These are phyloP conservation scores for Scaptomyza pallida DNA, from an alignment of 1,140 invertebrate genomes.

Conservation along the genomic window DNA sequence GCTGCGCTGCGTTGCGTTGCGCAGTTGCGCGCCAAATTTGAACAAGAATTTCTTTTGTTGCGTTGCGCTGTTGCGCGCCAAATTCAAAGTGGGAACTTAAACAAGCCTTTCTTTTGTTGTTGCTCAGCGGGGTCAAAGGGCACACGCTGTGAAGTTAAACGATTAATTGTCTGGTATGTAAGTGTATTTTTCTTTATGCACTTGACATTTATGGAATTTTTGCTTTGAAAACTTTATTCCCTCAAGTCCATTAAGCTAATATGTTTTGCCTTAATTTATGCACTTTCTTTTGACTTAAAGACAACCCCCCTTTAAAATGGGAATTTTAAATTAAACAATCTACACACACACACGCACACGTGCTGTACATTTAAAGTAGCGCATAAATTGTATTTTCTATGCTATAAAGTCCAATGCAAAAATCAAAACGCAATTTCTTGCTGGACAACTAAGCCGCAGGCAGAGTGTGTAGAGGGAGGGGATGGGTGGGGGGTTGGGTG, in stretches of 20 bases:
- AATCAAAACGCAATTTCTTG: conserved; percentile 73
- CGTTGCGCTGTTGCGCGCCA: too few relatives aligned
- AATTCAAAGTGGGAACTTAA: too few relatives aligned
- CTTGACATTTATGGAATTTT: conserved; percentile 20
- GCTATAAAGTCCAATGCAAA: conserved; percentile 71
- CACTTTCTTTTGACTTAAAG: conserved; percentile 20
- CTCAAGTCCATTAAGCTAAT: conserved; percentile 22
- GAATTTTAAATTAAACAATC: conserved; percentile 25
- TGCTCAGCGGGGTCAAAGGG: conserved; percentile 25
- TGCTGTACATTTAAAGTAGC: conserved; percentile 71
- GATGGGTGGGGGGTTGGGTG: not conserved
- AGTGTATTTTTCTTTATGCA: not conserved
- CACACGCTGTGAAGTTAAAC: conserved; percentile 8
- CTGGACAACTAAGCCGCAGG: conserved; percentile 63
- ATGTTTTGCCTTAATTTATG: conserved; percentile 35
- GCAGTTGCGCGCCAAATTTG: conserved; percentile 15
- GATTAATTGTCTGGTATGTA: conserved; percentile 28
- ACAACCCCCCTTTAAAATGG: not conserved
- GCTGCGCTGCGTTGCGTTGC: not conserved
- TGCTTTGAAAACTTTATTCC: not conserved
- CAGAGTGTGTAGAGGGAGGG: too few relatives aligned
- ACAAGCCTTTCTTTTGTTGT: not conserved
- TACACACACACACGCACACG: conserved; percentile 49
- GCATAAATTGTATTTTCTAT: conserved; percentile 54
- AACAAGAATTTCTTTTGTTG: not conserved